Evolutionary conservation across 2,113 vertebrate genomes (phyloP).

Genomic region (Lasiurus borealis): DNA sequence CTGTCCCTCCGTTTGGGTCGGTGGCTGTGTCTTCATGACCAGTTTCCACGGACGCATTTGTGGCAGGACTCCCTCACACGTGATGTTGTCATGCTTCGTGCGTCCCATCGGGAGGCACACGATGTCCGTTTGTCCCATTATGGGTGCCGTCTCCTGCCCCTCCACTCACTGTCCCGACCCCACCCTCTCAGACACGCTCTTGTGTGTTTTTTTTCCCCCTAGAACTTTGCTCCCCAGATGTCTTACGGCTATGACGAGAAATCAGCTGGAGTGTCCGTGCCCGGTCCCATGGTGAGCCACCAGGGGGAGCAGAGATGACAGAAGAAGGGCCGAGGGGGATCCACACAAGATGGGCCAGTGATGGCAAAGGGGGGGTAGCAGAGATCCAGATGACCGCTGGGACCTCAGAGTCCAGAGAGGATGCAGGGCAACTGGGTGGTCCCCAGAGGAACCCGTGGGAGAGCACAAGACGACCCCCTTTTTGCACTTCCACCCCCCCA

Average conservation of each 20-base stretch:
- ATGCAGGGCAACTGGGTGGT: not conserved
- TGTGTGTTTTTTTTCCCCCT: constrained; percentile 41
- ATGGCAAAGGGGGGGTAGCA: accelerated
- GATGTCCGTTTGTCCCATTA: not conserved
- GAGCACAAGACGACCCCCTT: not conserved
- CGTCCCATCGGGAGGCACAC: not conserved
- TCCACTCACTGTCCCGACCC: not conserved
- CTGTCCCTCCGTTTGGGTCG: not conserved
- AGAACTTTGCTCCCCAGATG: constrained; percentile 97
- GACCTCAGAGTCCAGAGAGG: not conserved
- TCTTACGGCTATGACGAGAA: constrained; percentile 93
- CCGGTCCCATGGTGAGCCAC: constrained; percentile 93
- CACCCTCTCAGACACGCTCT: constrained; percentile 40
- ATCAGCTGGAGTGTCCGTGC: constrained; percentile 88
- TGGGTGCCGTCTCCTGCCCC: not conserved
- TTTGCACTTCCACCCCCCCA: not conserved
- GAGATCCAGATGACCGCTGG: not conserved
- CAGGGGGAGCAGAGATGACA: not conserved
- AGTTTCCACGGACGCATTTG: accelerated
- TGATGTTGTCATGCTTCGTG: not conserved
- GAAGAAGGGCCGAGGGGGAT: not conserved
- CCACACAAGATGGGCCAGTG: too few species aligned
- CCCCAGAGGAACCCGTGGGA: not conserved
- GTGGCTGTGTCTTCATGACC: not conserved
- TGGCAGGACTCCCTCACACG: too few species aligned